Evolutionary conservation across 2,888 invertebrate genomes (phyloP).

Genomic region (Aphrophora alni): DNA sequence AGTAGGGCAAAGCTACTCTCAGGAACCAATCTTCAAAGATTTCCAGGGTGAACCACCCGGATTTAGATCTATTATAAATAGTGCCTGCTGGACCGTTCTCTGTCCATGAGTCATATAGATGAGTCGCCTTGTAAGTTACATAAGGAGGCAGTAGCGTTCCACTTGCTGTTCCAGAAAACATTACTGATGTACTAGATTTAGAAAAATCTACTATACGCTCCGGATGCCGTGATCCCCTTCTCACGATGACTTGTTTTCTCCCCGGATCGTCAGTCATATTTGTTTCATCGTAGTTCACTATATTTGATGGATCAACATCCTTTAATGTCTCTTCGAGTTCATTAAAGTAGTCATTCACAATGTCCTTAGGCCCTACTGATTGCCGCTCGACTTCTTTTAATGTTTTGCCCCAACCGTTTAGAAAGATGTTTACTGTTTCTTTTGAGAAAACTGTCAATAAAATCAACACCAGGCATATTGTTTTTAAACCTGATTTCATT

Average conservation of each 20-base stretch:
- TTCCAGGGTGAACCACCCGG: slow-evolving; percentile 53
- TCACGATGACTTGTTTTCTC: slow-evolving; percentile 31
- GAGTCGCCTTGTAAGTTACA: slow-evolving; percentile 52
- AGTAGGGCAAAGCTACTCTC: slow-evolving; percentile 32
- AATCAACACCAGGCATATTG: slow-evolving; percentile 50
- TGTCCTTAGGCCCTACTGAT: slow-evolving; percentile 34
- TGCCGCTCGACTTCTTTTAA: slow-evolving; percentile 44
- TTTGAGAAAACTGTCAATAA: slow-evolving; percentile 43
- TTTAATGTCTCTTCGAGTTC: slow-evolving; percentile 40
- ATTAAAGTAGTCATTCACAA: slow-evolving; percentile 47
- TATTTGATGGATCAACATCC: slow-evolving; percentile 42
- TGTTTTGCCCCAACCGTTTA: slow-evolving; percentile 45
- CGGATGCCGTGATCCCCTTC: slow-evolving; percentile 27
- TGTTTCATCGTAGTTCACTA: slow-evolving; percentile 53
- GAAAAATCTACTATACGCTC: slow-evolving; percentile 30
- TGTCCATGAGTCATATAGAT: slow-evolving; percentile 52
- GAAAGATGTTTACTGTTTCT: slow-evolving; percentile 37
- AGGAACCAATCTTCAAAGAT: slow-evolving; percentile 54
- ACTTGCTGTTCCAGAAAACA: slow-evolving; percentile 53
- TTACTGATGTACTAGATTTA: slow-evolving; percentile 48
- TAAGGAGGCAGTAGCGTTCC: slow-evolving; percentile 54
- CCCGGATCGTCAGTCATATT: slow-evolving; percentile 54
- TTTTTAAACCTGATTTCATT: slow-evolving; percentile 43
- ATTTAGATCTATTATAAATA: slow-evolving; percentile 50
- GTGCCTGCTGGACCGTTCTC: slow-evolving; percentile 51